Percentiles rank a stretch among this genome's conserved stretches.
phyloP scores from a whole-genome alignment of 2,113 vertebrate species.

The Poicephalus meyeri region DNA sequence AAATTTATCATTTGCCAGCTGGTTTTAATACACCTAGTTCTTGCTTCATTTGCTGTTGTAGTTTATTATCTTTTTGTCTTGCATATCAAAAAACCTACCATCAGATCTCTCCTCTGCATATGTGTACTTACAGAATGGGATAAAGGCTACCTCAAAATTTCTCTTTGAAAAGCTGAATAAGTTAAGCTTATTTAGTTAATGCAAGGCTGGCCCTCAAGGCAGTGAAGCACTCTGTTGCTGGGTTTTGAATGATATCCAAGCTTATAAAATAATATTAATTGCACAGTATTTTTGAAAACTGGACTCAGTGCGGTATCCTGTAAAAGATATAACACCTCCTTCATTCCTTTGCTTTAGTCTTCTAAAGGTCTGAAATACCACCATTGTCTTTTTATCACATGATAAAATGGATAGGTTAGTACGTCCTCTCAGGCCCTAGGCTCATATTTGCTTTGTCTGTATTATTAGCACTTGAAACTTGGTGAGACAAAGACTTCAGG shows the following conservation, averaged over 20 bases:
- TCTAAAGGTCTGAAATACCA: background rate
- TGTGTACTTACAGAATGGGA: background rate
- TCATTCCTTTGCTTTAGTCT: background rate
- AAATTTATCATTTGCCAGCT: background rate
- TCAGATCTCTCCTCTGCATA: background rate
- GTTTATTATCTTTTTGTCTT: background rate
- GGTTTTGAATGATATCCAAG: background rate
- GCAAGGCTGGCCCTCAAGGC: background rate
- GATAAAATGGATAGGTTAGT: background rate
- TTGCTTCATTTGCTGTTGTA: background rate
- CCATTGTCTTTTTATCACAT: background rate
- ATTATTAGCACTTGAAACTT: background rate
- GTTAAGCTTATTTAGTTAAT: background rate
- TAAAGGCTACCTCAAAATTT: background rate
- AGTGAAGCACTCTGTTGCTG: background rate
- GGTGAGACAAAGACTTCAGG: background rate
- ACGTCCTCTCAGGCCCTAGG: fast-evolving
- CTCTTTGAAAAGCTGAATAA: background rate
- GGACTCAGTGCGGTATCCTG: background rate
- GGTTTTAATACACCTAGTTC: background rate
- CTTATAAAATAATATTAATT: background rate
- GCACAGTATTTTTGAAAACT: background rate
- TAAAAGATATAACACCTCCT: background rate
- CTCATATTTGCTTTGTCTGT: background rate
- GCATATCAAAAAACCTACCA: background rate